Evolutionary conservation across 2,113 vertebrate species (phyloP).

Genomic region (Herpailurus yagouaroundi): DNA sequence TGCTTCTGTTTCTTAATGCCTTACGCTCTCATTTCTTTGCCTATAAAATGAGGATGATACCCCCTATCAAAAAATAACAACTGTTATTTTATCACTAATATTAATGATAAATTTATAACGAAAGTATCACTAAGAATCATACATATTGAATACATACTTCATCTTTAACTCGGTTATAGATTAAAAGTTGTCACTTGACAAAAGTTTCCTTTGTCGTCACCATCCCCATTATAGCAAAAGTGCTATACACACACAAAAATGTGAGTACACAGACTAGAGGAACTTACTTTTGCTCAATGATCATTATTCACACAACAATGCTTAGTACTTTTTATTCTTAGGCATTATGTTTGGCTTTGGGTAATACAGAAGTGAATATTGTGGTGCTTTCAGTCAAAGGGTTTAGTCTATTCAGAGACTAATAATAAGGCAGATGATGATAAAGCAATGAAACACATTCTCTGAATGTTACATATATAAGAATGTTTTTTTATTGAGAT

Average conservation of each 20-base stretch:
- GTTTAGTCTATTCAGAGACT: neutral
- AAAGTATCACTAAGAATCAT: neutral
- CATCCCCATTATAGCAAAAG: neutral
- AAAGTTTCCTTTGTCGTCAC: neutral
- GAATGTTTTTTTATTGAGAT: neutral
- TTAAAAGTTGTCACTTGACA: neutral
- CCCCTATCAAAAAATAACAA: neutral
- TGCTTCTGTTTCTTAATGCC: neutral
- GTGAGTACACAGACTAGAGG: neutral
- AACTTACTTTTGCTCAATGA: neutral
- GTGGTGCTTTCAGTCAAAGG: neutral
- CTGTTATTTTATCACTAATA: neutral
- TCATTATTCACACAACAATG: neutral
- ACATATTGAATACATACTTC: neutral
- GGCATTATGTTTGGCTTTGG: neutral
- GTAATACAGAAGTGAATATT: neutral
- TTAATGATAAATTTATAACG: neutral
- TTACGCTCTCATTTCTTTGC: neutral
- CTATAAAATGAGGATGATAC: neutral
- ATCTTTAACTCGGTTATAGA: neutral
- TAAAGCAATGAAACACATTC: neutral
- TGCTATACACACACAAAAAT: neutral
- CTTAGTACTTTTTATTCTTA: neutral
- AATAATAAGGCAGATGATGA: neutral
- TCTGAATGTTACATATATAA: neutral